A percentile compares a stretch with the other conserved stretches of the same genome.
These are phyloP conservation scores for Heliothis subflexa DNA, from an alignment of 1,140 invertebrate species.

Conservation along the genomic window DNA sequence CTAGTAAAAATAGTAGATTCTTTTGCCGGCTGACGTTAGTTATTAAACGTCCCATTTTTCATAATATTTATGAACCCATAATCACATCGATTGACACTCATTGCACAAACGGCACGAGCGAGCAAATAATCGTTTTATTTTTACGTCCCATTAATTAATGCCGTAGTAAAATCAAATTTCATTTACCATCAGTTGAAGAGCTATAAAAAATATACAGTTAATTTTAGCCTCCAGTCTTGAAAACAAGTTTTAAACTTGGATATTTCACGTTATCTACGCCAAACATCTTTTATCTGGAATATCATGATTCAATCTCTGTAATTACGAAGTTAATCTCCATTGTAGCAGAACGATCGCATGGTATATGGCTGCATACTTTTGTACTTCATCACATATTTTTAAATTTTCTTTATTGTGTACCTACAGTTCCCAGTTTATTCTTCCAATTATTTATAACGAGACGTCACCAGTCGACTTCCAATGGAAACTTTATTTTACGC, in stretches of 20 bases:
- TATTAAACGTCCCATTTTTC: too few relatives aligned
- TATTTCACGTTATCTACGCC: slow-evolving; percentile 11
- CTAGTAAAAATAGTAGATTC: too few relatives aligned
- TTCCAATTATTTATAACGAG: neutral
- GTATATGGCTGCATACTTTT: slow-evolving; percentile 25
- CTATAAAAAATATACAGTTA: slow-evolving; percentile 41
- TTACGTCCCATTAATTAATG: slow-evolving; percentile 16
- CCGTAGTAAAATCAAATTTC: slow-evolving; percentile 24
- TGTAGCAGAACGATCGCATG: neutral
- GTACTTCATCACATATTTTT: neutral
- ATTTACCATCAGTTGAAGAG: slow-evolving; percentile 5
- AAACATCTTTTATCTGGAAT: slow-evolving; percentile 36
- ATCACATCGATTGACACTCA: slow-evolving; percentile 17
- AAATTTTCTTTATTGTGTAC: too few relatives aligned
- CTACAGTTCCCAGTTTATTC: neutral
- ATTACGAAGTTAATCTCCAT: slow-evolving; percentile 33
- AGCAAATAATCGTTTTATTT: slow-evolving; percentile 1
- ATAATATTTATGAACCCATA: neutral
- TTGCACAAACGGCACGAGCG: neutral
- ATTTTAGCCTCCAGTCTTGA: neutral
- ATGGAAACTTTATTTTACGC: neutral
- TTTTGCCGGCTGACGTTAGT: too few relatives aligned
- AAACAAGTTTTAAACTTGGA: slow-evolving; percentile 34
- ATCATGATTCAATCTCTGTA: slow-evolving; percentile 24
- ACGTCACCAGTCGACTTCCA: neutral